Percentiles rank a stretch among this genome's conserved stretches.
These are phyloP conservation scores for Thecophora atra DNA, from an alignment of 2,888 invertebrate genomes.

Conservation along the genomic window DNA sequence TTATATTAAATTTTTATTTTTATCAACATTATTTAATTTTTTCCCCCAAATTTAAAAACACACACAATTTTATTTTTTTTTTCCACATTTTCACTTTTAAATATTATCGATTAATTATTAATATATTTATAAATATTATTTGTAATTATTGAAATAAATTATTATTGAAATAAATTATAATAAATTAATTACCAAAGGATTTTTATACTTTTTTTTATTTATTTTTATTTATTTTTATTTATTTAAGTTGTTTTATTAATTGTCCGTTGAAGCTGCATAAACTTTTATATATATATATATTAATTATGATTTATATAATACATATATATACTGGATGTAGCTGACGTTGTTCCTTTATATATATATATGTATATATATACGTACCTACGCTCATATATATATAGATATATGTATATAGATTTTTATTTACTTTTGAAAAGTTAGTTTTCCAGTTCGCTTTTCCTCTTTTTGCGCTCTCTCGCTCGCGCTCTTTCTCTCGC, in stretches of 20 bases:
- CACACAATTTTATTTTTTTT: conserved; percentile 17
- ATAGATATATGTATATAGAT: conserved; percentile 1
- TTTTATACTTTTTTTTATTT: conserved; percentile 2
- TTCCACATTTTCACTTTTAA: not conserved
- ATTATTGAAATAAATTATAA: not conserved
- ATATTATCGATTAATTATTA: conserved; percentile 19
- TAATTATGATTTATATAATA: not conserved
- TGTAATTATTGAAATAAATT: conserved; percentile 14
- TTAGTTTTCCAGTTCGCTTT: conserved; percentile 29
- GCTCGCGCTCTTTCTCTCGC: too few species aligned
- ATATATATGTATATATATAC: too few species aligned
- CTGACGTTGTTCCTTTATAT: conserved; percentile 10
- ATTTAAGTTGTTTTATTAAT: not conserved
- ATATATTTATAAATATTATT: not conserved
- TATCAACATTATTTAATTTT: conserved; percentile 3
- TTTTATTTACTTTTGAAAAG: conserved; percentile 25
- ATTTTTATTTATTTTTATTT: not conserved
- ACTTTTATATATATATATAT: too few species aligned
- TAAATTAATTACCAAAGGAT: too few species aligned
- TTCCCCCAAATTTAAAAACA: not conserved
- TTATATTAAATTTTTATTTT: not conserved
- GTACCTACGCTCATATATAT: not conserved
- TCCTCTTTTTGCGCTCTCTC: too few species aligned
- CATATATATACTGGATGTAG: conserved; percentile 24
- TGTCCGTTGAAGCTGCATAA: too few species aligned